Conservation (phyloP, 2,797 vertebrate genomes). For the Oryzias dopingdopingensis region DNA sequence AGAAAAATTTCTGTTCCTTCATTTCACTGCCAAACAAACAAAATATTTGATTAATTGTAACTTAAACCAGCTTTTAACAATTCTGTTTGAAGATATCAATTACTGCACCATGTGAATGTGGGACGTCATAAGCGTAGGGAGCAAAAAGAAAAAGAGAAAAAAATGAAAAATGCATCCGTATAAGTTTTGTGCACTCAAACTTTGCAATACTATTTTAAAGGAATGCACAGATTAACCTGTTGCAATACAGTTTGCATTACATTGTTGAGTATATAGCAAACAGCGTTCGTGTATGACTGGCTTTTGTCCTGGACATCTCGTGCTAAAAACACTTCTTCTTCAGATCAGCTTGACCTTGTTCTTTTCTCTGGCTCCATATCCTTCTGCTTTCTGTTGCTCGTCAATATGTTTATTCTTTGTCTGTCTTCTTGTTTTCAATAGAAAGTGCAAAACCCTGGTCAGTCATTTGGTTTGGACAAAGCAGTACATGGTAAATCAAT, state of each 20-base stretch:
- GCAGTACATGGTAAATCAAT: constrained; percentile 52
- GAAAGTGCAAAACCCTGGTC: constrained; percentile 4
- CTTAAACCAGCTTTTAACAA: too few relatives aligned
- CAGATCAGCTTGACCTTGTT: constrained; percentile 15
- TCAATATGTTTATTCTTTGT: constrained; percentile 7
- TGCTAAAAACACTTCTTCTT: constrained; percentile 9
- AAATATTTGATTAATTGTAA: too few relatives aligned
- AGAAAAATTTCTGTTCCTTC: too few relatives aligned
- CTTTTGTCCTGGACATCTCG: constrained; percentile 2
- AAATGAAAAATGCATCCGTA: too few relatives aligned
- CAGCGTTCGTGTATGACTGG: not conserved
- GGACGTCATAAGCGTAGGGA: too few relatives aligned
- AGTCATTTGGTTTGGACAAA: constrained; percentile 16
- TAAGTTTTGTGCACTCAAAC: too few relatives aligned
- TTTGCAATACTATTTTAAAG: too few relatives aligned
- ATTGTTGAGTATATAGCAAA: not conserved
- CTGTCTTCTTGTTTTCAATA: constrained; percentile 1
- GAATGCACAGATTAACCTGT: not conserved
- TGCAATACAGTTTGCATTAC: not conserved
- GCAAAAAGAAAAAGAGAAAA: too few relatives aligned
- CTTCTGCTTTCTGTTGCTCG: not conserved
- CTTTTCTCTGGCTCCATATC: constrained; percentile 3
- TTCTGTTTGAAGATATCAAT: too few relatives aligned
- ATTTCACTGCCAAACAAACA: too few relatives aligned
- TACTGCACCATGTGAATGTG: too few relatives aligned